Conservation (phyloP, 2,113 vertebrate species). For the Gymnorhina tibicen region DNA sequence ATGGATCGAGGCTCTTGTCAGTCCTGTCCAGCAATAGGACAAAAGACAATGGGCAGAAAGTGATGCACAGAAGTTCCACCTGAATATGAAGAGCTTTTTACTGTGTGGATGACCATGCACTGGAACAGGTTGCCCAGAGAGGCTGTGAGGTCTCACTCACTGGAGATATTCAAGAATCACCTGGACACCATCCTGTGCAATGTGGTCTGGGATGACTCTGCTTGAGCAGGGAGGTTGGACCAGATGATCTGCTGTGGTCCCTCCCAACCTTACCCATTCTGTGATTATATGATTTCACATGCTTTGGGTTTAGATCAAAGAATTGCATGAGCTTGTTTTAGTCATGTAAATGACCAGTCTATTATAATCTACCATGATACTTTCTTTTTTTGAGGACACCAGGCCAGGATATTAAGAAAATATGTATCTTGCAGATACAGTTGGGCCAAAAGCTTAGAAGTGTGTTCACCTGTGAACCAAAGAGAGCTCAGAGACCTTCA, state of each 20-base stretch:
- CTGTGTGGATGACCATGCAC: background rate
- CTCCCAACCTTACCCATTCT: background rate
- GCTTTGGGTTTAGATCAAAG: background rate
- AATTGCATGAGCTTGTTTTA: background rate
- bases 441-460: background rate
- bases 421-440: background rate
- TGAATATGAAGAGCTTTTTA: background rate
- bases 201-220: background rate
- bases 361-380: background rate
- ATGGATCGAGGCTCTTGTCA: background rate
- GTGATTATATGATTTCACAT: background rate
- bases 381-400: background rate
- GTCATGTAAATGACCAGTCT: background rate
- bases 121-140: background rate
- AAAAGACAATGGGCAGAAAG: background rate
- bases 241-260: background rate
- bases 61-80: background rate
- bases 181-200: background rate
- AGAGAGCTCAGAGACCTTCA: background rate
- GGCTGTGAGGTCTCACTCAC: background rate
- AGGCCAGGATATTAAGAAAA: background rate
- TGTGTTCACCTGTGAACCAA: background rate
- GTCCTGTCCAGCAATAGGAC: background rate
- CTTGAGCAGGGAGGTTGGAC: background rate
- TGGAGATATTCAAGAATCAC: background rate